phyloP scores from a whole-genome alignment of 1,140 invertebrate genomes.

The Brachionus angularis region DNA sequence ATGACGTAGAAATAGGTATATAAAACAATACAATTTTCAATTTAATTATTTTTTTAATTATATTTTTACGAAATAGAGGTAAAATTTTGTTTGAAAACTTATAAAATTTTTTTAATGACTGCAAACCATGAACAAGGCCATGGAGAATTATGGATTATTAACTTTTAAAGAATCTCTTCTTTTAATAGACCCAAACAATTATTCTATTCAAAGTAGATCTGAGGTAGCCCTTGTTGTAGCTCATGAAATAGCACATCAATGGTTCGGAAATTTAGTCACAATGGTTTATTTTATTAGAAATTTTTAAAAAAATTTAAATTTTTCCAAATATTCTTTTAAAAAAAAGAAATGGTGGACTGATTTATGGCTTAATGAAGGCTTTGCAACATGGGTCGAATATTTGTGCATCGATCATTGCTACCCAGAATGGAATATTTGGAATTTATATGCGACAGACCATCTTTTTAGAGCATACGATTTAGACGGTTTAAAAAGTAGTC shows the following conservation, averaged over 20 bases:
- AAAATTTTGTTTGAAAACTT: not conserved
- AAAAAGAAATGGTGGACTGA: slow-evolving; percentile 57
- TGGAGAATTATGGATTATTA: slow-evolving; percentile 56
- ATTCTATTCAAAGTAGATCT: slow-evolving; percentile 74
- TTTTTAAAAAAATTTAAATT: too few species aligned
- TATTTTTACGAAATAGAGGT: too few species aligned
- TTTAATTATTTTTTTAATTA: too few species aligned
- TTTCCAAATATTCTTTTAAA: not conserved
- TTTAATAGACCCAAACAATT: slow-evolving; percentile 46
- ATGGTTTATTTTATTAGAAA: too few species aligned
- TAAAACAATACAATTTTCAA: too few species aligned
- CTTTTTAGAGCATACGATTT: slow-evolving; percentile 54
- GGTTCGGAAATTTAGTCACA: slow-evolving; percentile 61
- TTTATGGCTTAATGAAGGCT: slow-evolving; percentile 59
- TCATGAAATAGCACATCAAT: slow-evolving; percentile 75
- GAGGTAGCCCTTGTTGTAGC: slow-evolving; percentile 80
- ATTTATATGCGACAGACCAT: slow-evolving; percentile 55
- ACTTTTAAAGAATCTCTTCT: slow-evolving; percentile 53
- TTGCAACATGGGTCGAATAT: slow-evolving; percentile 53
- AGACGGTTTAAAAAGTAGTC: slow-evolving; percentile 57
- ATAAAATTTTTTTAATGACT: not conserved
- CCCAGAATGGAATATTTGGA: slow-evolving; percentile 62
- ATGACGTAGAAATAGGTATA: slow-evolving; percentile 67
- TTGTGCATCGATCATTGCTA: slow-evolving; percentile 53
- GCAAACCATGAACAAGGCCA: slow-evolving; percentile 60